Conservation (phyloP, 2,113 vertebrate genomes). For the Empidonax traillii region DNA sequence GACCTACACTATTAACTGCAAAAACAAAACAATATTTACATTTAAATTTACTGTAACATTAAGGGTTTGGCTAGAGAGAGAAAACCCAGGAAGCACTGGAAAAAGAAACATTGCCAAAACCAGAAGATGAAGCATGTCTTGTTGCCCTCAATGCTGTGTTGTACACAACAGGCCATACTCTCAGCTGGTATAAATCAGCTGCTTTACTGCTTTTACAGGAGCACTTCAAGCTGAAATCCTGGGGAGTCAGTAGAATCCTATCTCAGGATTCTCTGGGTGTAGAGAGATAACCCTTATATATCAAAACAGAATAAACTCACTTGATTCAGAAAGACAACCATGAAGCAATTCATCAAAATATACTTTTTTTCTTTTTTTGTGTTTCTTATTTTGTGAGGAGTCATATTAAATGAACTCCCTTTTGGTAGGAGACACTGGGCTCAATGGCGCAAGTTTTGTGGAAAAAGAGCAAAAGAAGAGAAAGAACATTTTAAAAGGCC, state of each 20-base stretch:
- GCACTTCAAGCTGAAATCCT: neutral
- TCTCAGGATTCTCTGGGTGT: neutral
- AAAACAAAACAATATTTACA: constrained; percentile 50
- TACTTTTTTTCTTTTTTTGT: neutral
- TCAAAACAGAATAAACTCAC: neutral
- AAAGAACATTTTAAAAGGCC: neutral
- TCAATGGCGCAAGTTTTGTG: neutral
- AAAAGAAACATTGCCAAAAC: constrained; percentile 14
- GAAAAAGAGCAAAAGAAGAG: neutral
- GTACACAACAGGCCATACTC: neutral
- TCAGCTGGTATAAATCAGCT: constrained; percentile 14
- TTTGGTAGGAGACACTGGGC: neutral
- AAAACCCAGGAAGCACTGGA: neutral
- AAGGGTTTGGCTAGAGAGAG: constrained; percentile 3
- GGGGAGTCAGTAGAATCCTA: neutral
- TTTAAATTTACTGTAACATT: constrained; percentile 45
- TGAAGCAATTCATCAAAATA: neutral
- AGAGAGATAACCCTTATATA: neutral
- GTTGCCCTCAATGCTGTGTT: neutral
- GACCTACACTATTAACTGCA: constrained; percentile 48
- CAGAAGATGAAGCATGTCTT: neutral
- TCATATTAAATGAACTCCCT: neutral
- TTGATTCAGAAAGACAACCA: neutral
- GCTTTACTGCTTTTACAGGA: neutral
- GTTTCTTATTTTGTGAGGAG: neutral